phyloP scores from a whole-genome alignment of 2,888 invertebrate genomes.

The Stenchaetothrips biformis region DNA sequence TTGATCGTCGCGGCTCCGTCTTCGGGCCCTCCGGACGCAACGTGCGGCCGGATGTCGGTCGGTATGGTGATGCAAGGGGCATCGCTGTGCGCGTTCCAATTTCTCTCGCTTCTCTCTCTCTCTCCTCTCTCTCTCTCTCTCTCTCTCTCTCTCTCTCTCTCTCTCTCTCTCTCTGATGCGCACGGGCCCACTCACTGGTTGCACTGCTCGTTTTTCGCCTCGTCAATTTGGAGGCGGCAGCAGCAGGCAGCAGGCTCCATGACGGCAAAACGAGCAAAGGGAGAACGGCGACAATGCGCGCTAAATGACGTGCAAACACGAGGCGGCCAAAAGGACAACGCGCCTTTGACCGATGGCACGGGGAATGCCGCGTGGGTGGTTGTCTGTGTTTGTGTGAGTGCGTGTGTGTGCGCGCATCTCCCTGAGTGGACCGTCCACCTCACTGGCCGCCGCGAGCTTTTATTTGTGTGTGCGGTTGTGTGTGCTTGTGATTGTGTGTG shows the following conservation, averaged over 20 bases:
- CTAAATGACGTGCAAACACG: background rate
- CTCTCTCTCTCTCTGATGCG: background rate
- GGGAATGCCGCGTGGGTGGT: no score
- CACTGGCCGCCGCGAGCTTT: no score
- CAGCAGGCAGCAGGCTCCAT: background rate
- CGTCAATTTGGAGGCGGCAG: background rate
- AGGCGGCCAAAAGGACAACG: background rate
- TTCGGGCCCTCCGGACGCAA: no score
- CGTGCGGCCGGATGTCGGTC: no score
- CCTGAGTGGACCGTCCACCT: no score
- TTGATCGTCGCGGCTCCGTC: no score
- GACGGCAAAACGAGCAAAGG: background rate
- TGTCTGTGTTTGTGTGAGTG: no score
- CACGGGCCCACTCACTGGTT: background rate
- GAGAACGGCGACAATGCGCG: background rate
- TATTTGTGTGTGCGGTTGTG: no score
- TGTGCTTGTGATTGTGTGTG: no score
- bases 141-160: constrained; percentile 17
- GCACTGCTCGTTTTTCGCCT: background rate
- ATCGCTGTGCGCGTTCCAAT: no score
- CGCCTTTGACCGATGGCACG: background rate
- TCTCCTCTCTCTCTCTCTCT: background rate
- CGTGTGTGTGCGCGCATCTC: no score
- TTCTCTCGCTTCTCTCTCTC: background rate
- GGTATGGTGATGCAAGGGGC: no score